A percentile compares a stretch with the other conserved stretches of the same genome.
These are phyloP conservation scores for Holothuria leucospilota DNA, from an alignment of 53 echinoderm and acorn worm species.

Conservation along the genomic window DNA sequence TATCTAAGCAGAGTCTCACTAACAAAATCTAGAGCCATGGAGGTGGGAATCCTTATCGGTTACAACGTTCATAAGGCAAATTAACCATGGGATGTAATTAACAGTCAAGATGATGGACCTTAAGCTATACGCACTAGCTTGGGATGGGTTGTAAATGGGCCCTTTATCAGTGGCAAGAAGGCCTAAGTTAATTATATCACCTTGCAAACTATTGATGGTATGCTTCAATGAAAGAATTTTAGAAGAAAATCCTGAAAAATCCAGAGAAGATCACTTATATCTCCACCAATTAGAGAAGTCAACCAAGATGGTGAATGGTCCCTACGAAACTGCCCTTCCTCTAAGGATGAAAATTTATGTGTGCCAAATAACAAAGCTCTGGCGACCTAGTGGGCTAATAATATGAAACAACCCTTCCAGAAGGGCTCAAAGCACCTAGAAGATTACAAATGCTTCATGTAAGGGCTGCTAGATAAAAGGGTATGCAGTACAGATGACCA, in stretches of 20 bases:
- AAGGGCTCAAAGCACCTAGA: conserved; percentile 36
- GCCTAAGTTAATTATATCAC: not conserved
- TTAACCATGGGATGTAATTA: conserved; percentile 68
- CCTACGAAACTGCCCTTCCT: conserved; percentile 72
- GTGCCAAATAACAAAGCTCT: conserved; percentile 54
- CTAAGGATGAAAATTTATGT: conserved; percentile 21
- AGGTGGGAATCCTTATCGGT: conserved; percentile 39
- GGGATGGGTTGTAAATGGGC: conserved; percentile 41
- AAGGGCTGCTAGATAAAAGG: conserved; percentile 41
- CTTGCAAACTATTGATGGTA: conserved; percentile 7
- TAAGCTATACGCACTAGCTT: conserved; percentile 40
- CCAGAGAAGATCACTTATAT: conserved; percentile 50
- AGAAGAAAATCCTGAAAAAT: conserved; percentile 58
- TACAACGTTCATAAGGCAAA: conserved; percentile 52
- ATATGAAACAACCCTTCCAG: conserved; percentile 51
- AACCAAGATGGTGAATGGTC: conserved; percentile 45
- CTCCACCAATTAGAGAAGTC: conserved; percentile 28
- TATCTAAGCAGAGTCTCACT: conserved; percentile 20
- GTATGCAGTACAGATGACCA: conserved; percentile 16
- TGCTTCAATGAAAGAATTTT: conserved; percentile 58
- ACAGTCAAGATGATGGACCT: conserved; percentile 61
- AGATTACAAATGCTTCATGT: conserved; percentile 57
- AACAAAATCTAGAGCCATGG: conserved; percentile 5
- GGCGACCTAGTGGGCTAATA: conserved; percentile 38
- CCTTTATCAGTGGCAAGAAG: not conserved